Percentiles rank a stretch among this genome's conserved stretches.
phyloP scores from a whole-genome alignment of 2,888 invertebrate genomes.

The Eremobia ochroleuca region DNA sequence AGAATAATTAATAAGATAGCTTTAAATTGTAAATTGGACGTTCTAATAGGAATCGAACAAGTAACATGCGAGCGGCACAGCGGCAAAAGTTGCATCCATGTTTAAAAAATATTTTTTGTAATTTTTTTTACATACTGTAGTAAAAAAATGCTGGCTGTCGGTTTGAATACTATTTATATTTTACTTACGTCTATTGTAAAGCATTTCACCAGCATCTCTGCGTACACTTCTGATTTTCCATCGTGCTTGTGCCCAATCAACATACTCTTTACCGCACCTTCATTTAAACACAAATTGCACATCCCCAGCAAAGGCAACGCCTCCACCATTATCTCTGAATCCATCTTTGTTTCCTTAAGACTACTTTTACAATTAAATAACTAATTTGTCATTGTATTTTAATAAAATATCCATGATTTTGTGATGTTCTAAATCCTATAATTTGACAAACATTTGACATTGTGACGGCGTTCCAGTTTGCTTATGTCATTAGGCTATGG shows the following conservation, averaged over 20 bases:
- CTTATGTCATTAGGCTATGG: neutral
- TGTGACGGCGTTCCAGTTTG: conserved; percentile 38
- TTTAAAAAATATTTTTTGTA: neutral
- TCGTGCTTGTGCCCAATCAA: conserved; percentile 75
- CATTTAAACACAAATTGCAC: conserved; percentile 85
- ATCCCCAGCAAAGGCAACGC: conserved; percentile 82
- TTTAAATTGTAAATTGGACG: too few relatives aligned
- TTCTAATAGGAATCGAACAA: conserved; percentile 26
- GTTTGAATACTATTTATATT: neutral
- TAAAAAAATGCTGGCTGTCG: neutral
- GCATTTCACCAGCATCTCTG: conserved; percentile 84
- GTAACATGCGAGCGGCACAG: neutral
- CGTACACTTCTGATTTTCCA: conserved; percentile 77
- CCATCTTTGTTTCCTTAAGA: conserved; percentile 71
- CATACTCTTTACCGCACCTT: conserved; percentile 87
- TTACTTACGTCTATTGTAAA: conserved; percentile 86
- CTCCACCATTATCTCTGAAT: conserved; percentile 84
- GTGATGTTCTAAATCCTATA: conserved; percentile 20
- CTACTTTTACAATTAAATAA: conserved; percentile 37
- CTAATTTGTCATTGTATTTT: conserved; percentile 37
- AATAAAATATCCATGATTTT: conserved; percentile 29
- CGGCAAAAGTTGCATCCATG: neutral
- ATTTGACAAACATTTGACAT: conserved; percentile 51
- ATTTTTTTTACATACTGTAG: neutral
- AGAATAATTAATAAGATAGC: too few relatives aligned